Base-by-base conservation (phyloP, 2,113 vertebrate genomes). In the Hemicordylus capensis region DNA sequence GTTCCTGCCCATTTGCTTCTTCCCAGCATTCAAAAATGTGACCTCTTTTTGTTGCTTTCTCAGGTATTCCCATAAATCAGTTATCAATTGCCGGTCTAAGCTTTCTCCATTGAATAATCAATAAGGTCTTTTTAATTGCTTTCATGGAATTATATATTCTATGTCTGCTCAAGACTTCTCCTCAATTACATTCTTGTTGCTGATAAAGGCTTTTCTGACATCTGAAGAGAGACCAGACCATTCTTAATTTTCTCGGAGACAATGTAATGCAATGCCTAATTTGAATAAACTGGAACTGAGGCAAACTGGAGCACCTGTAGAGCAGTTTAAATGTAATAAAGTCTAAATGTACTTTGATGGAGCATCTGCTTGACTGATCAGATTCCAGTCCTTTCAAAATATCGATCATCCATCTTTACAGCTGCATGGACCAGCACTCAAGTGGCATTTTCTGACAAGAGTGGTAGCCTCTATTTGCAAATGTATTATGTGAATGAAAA, bases 191-290 rank as follows among this genome's bases (percentile, higher is more conserved):
- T 42, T 80, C 20, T 69, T 82, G 54, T 28, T 84, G 37, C 54
- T 80, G 78, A 87, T 85, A 88, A 87, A 88, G 20, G 51, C 88
- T 86, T 48, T 4, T 88, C 90, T 61, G 81, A 72, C 66, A 88
- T 85, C 83, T 90, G 73, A 84, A 87, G 81, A n/a, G n/a, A n/a
- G n/a, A n/a, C 76, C 51, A 85, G 89, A 90, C 73, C 9, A 61
- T 86, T 48, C 89, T 91, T 89, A 88, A 81, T 88, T 80, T 26
- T 44, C 69, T 46, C 69, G 17, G 39, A 67, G 88, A 84, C 86
- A 87, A 87, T 74, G 14, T 87, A 85, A 92, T 72, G 79, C 34
- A 86, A 9, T 87, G 80, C 59, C 73, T 89, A 81, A 91, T 93
- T 78, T 84, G 46, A 69, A 34, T 72, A 11, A 72, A 61, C 84